Percentiles rank a stretch among this genome's conserved stretches.
phyloP scores from a whole-genome alignment of 2,888 invertebrate genomes.

The Macaria notata region DNA sequence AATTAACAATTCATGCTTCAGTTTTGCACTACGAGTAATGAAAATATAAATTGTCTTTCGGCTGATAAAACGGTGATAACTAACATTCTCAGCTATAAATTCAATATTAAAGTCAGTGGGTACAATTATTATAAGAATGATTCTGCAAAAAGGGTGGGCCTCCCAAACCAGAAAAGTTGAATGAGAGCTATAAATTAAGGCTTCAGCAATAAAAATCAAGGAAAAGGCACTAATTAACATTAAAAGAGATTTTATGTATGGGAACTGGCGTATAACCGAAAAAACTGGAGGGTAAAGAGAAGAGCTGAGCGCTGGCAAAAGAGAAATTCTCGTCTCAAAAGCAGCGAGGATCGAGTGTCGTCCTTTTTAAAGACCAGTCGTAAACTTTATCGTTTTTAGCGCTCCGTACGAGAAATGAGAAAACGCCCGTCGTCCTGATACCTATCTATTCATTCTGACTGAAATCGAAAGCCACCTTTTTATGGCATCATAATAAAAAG shows the following conservation, averaged over 20 bases:
- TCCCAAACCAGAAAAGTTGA: background rate
- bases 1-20: constrained; percentile 15
- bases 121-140: too few relatives aligned
- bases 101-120: too few relatives aligned
- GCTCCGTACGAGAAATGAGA: constrained; percentile 62
- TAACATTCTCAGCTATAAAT: too few relatives aligned
- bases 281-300: constrained; percentile 36
- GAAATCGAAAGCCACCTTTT: constrained; percentile 37
- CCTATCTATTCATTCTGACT: constrained; percentile 36
- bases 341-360: constrained; percentile 63
- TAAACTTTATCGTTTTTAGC: constrained; percentile 72
- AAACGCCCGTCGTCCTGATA: constrained; percentile 40
- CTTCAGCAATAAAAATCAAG: constrained; percentile 20
- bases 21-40: constrained; percentile 4
- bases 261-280: constrained; percentile 33
- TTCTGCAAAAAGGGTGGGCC: too few relatives aligned
- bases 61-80: too few relatives aligned
- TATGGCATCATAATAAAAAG: constrained; percentile 37
- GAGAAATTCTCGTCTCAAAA: constrained; percentile 70
- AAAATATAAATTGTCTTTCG: too few relatives aligned
- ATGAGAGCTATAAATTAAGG: constrained; percentile 14
- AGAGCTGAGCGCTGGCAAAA: constrained; percentile 53
- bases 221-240: constrained; percentile 15
- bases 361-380: constrained; percentile 67
- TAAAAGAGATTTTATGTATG: constrained; percentile 23